These are phyloP conservation scores for Phyto melanocephala DNA, from an alignment of 2,888 invertebrate genomes.

Conservation along the genomic window DNA sequence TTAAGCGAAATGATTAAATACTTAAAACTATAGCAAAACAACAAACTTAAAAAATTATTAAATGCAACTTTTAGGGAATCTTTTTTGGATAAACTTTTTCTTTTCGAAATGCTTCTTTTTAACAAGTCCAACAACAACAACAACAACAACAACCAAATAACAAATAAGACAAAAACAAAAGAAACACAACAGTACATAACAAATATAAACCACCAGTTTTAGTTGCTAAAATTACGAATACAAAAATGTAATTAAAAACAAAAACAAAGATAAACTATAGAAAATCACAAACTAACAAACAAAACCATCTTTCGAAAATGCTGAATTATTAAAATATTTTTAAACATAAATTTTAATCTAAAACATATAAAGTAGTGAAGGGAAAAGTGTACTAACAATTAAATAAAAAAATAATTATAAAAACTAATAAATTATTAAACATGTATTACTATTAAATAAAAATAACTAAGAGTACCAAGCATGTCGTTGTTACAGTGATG, in stretches of 20 bases:
- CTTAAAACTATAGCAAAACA: conserved; percentile 38
- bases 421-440: neutral
- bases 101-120: conserved; percentile 51
- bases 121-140: conserved; percentile 16
- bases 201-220: conserved; percentile 62
- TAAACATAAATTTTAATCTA: conserved; percentile 24
- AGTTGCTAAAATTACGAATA: conserved; percentile 17
- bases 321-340: conserved; percentile 1
- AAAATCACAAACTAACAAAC: neutral
- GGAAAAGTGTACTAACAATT: neutral
- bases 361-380: neutral
- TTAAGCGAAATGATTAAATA: neutral
- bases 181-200: conserved; percentile 43
- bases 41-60: conserved; percentile 52
- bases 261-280: no score
- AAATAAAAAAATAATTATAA: neutral
- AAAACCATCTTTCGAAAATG: neutral
- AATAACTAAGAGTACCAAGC: no score
- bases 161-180: conserved; percentile 1
- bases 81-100: conserved; percentile 63
- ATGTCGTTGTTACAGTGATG: no score
- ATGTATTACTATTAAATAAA: no score
- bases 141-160: no score
- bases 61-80: conserved; percentile 70
- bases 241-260: neutral